Evolutionary conservation across 2,113 vertebrate genomes (phyloP), one percentile per base, ranked within the genome.

Genomic region (Cottus gobio): DNA sequence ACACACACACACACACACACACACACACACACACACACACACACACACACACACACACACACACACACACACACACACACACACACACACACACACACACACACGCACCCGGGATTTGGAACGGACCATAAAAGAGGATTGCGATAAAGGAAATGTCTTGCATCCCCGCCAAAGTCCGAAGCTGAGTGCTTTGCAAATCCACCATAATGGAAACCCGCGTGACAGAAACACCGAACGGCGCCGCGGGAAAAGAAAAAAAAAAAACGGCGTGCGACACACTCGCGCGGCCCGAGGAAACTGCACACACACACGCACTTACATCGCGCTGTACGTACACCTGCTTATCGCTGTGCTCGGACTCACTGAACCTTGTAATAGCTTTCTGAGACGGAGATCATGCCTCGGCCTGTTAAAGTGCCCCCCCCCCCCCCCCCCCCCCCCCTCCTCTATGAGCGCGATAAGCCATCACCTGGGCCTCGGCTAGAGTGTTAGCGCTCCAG

Each of bases 281-380:
- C 9, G 7, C 68, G 24, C 69, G 57, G 58, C 15, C 37, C 3
- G n/a, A 24, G 57, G 61, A 75, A 81, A 76, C 66, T 73, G 60
- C 69, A 62, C 76, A 87, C 80, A 87, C 80, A 73, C 42, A 46
- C 54, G 28, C 70, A 86, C 77, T 77, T 80, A 74, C 66, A 75
- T 74, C 85, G 2, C 64, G 85, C 72, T 87, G 80, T 87, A 87
- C 15, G 78, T 79, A 88, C 82, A 85, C 75, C 80, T 83, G 91
- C 88, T 89, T 85, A 88, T 88, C 83, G 61, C 84, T 79, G 82
- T 83, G 87, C 85, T 68, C 44, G 46, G 75, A 91, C 77, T 88
- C 92, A 87, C 63, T 89, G 84, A 92, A 91, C 89, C 92, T 80
- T 92, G 92, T 94, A 94, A 94, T 92, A 92, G 93, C 89, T 92